phyloP scores from a whole-genome alignment of 1,140 invertebrate species.

The Diprion similis region DNA sequence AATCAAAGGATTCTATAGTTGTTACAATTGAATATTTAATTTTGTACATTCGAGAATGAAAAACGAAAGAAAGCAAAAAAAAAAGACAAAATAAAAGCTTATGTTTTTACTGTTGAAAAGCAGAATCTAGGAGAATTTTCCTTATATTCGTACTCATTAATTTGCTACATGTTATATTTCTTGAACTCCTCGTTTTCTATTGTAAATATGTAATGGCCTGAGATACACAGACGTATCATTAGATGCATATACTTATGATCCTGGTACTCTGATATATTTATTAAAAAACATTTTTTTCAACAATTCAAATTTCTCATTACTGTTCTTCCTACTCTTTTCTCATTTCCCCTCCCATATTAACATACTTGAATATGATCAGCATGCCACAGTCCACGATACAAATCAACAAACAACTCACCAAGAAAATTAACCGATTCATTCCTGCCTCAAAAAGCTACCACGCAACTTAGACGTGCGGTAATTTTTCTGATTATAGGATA shows the following conservation, averaged over 20 bases:
- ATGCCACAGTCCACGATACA: too few relatives aligned
- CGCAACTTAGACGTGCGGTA: slow-evolving; percentile 11
- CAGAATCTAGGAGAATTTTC: too few relatives aligned
- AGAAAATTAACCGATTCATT: not conserved
- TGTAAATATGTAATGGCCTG: too few relatives aligned
- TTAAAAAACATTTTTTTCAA: slow-evolving; percentile 11
- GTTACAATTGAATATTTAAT: slow-evolving; percentile 1
- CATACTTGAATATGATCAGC: not conserved
- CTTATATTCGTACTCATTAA: too few relatives aligned
- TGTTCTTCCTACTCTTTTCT: slow-evolving; percentile 1
- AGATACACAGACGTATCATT: too few relatives aligned
- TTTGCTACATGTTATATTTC: too few relatives aligned
- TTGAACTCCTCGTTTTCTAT: too few relatives aligned
- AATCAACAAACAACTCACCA: too few relatives aligned
- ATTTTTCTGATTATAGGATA: slow-evolving; percentile 39
- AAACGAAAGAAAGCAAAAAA: too few relatives aligned
- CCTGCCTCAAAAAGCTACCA: not conserved
- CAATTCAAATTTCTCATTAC: not conserved
- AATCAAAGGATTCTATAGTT: slow-evolving; percentile 24
- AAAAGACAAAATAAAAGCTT: too few relatives aligned
- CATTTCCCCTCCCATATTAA: not conserved
- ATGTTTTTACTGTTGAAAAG: too few relatives aligned
- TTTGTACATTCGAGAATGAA: not conserved
- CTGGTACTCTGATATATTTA: slow-evolving; percentile 25
- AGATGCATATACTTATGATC: not conserved